These are phyloP conservation scores for Motacilla alba DNA, from an alignment of 2,113 vertebrate species.

Conservation along the genomic window DNA sequence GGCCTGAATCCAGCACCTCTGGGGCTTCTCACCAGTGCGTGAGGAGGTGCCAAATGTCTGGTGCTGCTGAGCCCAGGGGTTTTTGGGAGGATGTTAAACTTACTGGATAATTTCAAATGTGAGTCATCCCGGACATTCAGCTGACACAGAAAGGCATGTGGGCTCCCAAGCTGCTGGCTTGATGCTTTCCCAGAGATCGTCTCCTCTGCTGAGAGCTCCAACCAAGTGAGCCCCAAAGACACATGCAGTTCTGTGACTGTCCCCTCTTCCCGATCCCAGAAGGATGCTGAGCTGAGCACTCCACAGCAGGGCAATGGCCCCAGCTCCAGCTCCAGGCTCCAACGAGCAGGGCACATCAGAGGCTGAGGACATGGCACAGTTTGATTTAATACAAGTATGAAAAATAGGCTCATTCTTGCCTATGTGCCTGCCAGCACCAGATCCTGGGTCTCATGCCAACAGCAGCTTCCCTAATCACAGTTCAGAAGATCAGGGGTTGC, in stretches of 20 bases:
- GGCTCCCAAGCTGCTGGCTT: background rate
- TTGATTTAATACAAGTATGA: background rate
- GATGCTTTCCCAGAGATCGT: background rate
- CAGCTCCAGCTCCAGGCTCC: background rate
- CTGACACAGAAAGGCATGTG: background rate
- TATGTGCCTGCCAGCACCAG: background rate
- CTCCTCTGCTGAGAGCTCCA: background rate
- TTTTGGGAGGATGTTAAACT: background rate
- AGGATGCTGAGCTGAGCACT: background rate
- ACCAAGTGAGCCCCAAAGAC: background rate
- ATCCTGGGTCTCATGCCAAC: background rate
- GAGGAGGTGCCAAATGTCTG: background rate
- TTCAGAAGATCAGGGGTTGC: background rate
- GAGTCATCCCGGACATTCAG: background rate
- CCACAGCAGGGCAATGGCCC: background rate
- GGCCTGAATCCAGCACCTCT: background rate
- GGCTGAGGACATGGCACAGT: accelerated
- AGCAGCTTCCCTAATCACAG: background rate
- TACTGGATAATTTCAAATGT: background rate
- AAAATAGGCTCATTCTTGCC: background rate
- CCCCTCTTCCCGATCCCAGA: background rate
- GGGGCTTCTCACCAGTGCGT: background rate
- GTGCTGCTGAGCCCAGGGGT: background rate
- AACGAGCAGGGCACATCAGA: accelerated
- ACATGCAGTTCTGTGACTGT: accelerated